These are phyloP conservation scores for Drosophila sproati DNA, from an alignment of 1,140 invertebrate genomes.

Conservation along the genomic window DNA sequence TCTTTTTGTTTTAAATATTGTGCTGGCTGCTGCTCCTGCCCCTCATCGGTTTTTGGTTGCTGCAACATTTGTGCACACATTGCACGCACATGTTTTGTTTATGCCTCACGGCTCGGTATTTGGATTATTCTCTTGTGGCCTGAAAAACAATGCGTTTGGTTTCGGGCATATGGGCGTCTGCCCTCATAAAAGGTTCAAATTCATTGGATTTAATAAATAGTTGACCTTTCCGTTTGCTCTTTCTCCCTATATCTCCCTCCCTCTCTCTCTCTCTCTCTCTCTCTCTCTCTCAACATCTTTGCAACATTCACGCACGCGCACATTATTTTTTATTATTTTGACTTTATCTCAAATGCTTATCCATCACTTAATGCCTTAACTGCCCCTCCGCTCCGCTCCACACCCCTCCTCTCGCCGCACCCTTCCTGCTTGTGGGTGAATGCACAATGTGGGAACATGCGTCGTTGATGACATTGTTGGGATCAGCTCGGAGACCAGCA, in stretches of 20 bases:
- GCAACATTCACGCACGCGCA: conserved; percentile 41
- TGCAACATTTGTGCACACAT: conserved; percentile 59
- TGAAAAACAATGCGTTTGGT: conserved; percentile 31
- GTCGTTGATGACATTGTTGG: conserved; percentile 69
- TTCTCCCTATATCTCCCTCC: not conserved
- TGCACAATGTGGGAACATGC: conserved; percentile 62
- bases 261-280: not conserved
- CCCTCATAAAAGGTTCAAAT: conserved; percentile 75
- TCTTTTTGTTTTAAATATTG: not conserved
- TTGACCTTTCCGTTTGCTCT: conserved; percentile 51
- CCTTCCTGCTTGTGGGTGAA: conserved; percentile 9
- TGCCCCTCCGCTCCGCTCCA: not conserved
- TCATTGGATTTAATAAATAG: conserved; percentile 60
- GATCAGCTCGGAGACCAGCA: conserved; percentile 48
- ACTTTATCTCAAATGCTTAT: conserved; percentile 68
- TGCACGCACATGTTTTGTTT: conserved; percentile 69
- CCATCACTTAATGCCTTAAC: conserved; percentile 43
- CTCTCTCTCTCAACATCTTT: conserved; percentile 2
- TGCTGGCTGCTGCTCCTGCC: not conserved
- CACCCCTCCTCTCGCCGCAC: no score
- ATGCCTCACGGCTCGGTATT: not conserved
- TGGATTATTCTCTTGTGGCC: not conserved
- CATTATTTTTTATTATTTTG: conserved; percentile 77
- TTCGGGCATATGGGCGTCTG: conserved; percentile 56
- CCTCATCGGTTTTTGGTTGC: not conserved